Percentiles rank a stretch among this genome's conserved stretches.
phyloP scores from a whole-genome alignment of 2,113 vertebrate genomes.

The Ia io region DNA sequence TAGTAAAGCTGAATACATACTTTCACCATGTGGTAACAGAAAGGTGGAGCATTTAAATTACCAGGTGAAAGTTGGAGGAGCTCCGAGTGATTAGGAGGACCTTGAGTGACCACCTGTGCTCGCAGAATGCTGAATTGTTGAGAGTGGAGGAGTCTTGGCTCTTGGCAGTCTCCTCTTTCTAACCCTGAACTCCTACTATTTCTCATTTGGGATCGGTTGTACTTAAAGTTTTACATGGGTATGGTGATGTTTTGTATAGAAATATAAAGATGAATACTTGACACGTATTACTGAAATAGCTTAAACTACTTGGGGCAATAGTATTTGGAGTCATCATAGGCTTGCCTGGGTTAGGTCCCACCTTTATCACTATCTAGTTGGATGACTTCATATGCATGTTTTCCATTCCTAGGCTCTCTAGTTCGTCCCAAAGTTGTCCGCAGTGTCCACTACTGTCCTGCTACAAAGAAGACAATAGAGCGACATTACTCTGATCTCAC shows the following conservation, averaged over 20 bases:
- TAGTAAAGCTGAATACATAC: too few relatives aligned
- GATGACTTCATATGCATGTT: background rate
- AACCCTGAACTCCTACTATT: background rate
- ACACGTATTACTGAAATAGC: background rate
- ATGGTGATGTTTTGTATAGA: background rate
- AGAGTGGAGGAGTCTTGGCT: background rate
- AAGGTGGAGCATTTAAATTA: background rate
- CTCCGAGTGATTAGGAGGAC: background rate
- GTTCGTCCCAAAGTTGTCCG: slow-evolving; percentile 96
- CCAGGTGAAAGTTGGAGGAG: background rate
- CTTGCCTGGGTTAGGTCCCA: background rate
- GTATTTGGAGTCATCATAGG: background rate
- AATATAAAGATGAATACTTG: background rate
- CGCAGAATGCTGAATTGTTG: background rate
- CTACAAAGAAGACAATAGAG: slow-evolving; percentile 97
- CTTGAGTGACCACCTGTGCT: background rate
- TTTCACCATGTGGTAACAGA: background rate
- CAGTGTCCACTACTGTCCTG: slow-evolving; percentile 97
- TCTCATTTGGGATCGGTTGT: background rate
- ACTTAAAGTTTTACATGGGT: background rate
- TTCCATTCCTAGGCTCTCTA: slow-evolving; percentile 88
- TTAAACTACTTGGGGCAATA: background rate
- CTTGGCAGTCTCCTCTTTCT: background rate
- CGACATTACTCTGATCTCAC: slow-evolving; percentile 96
- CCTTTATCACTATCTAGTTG: background rate